Base-by-base conservation (phyloP, 2,888 invertebrate species). In the Ceriagrion tenellum region DNA sequence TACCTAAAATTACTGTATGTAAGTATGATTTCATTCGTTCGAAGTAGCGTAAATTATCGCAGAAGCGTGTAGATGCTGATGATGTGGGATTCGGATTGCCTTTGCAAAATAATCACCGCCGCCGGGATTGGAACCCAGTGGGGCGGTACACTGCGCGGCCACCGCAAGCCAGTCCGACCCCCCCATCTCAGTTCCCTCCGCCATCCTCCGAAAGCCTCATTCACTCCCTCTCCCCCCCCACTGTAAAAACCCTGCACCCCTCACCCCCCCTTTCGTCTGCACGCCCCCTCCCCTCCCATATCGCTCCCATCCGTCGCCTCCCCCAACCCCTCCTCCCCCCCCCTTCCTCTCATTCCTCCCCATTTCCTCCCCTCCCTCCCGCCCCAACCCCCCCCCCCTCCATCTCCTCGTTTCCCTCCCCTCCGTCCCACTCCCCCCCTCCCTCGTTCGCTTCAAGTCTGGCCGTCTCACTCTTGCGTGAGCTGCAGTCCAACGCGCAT, bases 401-500 rank as follows among this genome's bases (percentile, higher is more conserved):
- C 59, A 90, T 88, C 95, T 95, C 69, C 95, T 95, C 93, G n/a
- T 89, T 10, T 55, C 23, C 47, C 74, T n/a, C 55, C 89, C n/a
- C 89, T 8, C 47, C 18, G 8, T 12, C 18, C 0, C 89, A 13
- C 1, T 89, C 55, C n/a, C 47, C 20, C 89, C 8, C 55, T 55
- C 26, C 40, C 40, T 47, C 40, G n/a, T n/a, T 18, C 23, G 40
- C 88, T 40, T 40, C 88, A 8, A 47, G n/a, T 55, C 89, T 89
- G 89, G 47, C 55, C 26, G 55, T 89, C 89, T 47, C 89, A 89
- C 89, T 47, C 26, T 55, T n/a, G 47, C 55, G 47, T 55, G 89
- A 55, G 55, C 89, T 89, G 47, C 55, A 47, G 47, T 89, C 40
- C 23, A 89, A 89, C 89, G 89, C 13, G 81, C 81, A 81, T 81